Percentiles rank a stretch among this genome's conserved stretches.
Evolutionary conservation across 2,797 vertebrate genomes (phyloP).

Genomic region (Aphelocoma californica): DNA sequence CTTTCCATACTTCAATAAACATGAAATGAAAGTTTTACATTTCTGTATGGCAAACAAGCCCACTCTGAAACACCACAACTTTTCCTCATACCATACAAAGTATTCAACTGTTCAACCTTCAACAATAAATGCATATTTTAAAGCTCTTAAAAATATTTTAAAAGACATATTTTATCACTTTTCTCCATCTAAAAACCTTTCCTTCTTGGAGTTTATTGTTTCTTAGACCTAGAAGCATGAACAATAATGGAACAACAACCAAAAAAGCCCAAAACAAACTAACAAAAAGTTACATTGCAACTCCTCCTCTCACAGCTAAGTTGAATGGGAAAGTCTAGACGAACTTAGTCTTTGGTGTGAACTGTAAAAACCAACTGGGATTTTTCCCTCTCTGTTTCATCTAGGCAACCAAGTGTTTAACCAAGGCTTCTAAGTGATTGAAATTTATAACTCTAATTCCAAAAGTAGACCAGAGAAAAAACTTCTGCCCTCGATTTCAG

Average conservation of each 20-base stretch:
- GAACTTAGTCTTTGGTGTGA: background rate
- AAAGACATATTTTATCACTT: background rate
- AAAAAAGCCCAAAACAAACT: background rate
- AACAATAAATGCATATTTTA: background rate
- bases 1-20: background rate
- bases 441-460: background rate
- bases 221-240: background rate
- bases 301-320: background rate
- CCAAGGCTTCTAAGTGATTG: background rate
- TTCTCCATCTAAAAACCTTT: background rate
- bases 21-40: background rate
- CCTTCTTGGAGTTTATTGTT: background rate
- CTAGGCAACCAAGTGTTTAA: background rate
- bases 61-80: background rate
- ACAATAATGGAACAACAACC: background rate
- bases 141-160: background rate
- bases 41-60: background rate
- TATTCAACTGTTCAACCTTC: background rate
- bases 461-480: background rate
- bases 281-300: background rate
- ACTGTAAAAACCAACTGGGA: background rate
- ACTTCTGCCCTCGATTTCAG: background rate
- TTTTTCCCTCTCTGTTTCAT: background rate
- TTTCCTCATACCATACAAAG: background rate
- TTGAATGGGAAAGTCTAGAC: background rate